A percentile compares a stretch with the other conserved stretches of the same genome.
These are phyloP conservation scores for Calameuta pallipes DNA, from an alignment of 2,888 invertebrate species.

Conservation along the genomic window DNA sequence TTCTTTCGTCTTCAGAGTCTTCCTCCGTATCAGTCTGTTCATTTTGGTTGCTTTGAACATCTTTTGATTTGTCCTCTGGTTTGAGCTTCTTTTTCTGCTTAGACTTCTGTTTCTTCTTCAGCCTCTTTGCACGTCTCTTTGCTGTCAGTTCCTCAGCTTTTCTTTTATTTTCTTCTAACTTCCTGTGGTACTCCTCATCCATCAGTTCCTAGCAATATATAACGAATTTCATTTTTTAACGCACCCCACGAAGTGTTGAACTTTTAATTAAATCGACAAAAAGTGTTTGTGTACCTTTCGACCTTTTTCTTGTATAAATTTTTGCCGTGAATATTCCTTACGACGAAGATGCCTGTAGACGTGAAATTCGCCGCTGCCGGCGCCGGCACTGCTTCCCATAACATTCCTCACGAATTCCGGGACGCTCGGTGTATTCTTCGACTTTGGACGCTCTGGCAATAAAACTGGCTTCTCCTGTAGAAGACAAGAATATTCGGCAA, in stretches of 20 bases:
- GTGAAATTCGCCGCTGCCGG: conserved; percentile 99
- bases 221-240: background rate
- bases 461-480: conserved; percentile 87
- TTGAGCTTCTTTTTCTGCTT: conserved; percentile 54
- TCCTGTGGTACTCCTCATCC: conserved; percentile 84
- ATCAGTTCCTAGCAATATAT: conserved; percentile 75
- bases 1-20: conserved; percentile 2
- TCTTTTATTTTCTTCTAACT: conserved; percentile 79
- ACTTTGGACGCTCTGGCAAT: conserved; percentile 86
- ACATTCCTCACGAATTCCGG: conserved; percentile 98
- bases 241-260: background rate
- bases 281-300: conserved; percentile 73
- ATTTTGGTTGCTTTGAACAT: conserved; percentile 58
- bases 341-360: conserved; percentile 95
- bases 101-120: conserved; percentile 77
- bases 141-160: conserved; percentile 85
- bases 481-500: background rate
- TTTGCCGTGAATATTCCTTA: conserved; percentile 96
- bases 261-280: background rate
- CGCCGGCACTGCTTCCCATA: conserved; percentile 99
- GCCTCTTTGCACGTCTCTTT: conserved; percentile 90
- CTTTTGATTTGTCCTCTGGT: conserved; percentile 22
- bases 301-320: conserved; percentile 90
- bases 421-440: conserved; percentile 81
- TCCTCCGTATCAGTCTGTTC: conserved; percentile 32